Conservation (phyloP, 2,888 invertebrate genomes). For the Caenorhabditis drosophilae region DNA sequence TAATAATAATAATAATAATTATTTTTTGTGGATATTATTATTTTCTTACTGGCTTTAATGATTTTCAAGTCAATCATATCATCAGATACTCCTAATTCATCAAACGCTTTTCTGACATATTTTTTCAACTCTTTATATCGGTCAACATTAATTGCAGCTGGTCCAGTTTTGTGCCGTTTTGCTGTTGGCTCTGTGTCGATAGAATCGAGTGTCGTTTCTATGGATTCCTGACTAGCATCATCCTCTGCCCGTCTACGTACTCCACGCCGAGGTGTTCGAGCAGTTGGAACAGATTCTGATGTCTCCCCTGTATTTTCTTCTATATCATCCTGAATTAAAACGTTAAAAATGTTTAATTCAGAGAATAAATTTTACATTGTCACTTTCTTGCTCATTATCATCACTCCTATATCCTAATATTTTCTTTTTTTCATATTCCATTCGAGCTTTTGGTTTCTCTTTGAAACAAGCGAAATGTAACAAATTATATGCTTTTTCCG, state of each 20-base stretch:
- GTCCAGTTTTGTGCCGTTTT: constrained; percentile 41
- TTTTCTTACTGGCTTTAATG: constrained; percentile 39
- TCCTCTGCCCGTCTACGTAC: constrained; percentile 32
- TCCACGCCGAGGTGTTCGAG: constrained; percentile 38
- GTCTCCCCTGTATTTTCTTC: constrained; percentile 15
- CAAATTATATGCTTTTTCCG: constrained; percentile 74
- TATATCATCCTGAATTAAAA: constrained; percentile 1
- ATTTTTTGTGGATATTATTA: neutral
- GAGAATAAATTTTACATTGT: neutral
- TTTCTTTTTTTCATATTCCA: constrained; percentile 54
- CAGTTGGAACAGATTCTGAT: constrained; percentile 24
- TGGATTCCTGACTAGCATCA: constrained; percentile 13
- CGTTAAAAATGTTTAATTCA: too few species aligned
- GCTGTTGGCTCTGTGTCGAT: constrained; percentile 29
- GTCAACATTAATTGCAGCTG: constrained; percentile 58
- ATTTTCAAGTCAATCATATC: constrained; percentile 49
- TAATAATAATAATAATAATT: neutral
- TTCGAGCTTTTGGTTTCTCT: constrained; percentile 63
- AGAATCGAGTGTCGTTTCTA: constrained; percentile 17
- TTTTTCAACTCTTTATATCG: constrained; percentile 58
- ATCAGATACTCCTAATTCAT: constrained; percentile 46
- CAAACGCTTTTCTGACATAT: constrained; percentile 61
- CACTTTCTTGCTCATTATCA: constrained; percentile 5
- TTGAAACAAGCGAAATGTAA: constrained; percentile 68
- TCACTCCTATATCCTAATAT: constrained; percentile 11